Evolutionary conservation across 2,888 invertebrate species (phyloP).

Genomic region (Himalopsyche anomala): DNA sequence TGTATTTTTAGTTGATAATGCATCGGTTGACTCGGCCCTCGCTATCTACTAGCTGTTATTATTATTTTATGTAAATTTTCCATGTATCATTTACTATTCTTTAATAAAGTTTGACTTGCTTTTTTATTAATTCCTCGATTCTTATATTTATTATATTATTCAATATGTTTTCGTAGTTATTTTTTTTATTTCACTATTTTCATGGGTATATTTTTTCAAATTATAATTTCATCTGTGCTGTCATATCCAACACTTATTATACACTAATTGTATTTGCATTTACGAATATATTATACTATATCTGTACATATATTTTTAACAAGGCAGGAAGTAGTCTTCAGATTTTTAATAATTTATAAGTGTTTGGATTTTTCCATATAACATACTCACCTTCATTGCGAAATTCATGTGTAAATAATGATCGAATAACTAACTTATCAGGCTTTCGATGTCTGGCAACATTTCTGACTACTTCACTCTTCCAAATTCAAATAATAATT

Average conservation of each 20-base stretch:
- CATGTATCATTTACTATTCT: slow-evolving; percentile 64
- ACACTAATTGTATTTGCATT: slow-evolving; percentile 24
- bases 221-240: slow-evolving; percentile 34
- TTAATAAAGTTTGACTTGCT: slow-evolving; percentile 63
- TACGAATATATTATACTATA: slow-evolving; percentile 29
- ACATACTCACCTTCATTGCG: neutral
- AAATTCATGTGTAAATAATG: neutral
- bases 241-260: slow-evolving; percentile 18
- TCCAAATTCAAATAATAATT: neutral
- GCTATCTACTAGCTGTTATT: slow-evolving; percentile 67
- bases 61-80: slow-evolving; percentile 43
- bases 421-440: neutral
- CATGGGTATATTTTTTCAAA: slow-evolving; percentile 47
- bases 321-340: slow-evolving; percentile 7
- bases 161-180: slow-evolving; percentile 47
- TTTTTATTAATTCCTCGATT: slow-evolving; percentile 67
- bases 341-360: neutral
- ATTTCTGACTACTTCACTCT: slow-evolving; percentile 10
- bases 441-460: neutral
- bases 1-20: slow-evolving; percentile 39
- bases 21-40: slow-evolving; percentile 69
- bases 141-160: slow-evolving; percentile 55
- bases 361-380: neutral
- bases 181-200: slow-evolving; percentile 55
- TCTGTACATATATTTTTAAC: slow-evolving; percentile 34